A percentile compares a stretch with the other conserved stretches of the same genome.
Conservation (phyloP, 2,888 invertebrate species). For the Stenurella melanura region DNA sequence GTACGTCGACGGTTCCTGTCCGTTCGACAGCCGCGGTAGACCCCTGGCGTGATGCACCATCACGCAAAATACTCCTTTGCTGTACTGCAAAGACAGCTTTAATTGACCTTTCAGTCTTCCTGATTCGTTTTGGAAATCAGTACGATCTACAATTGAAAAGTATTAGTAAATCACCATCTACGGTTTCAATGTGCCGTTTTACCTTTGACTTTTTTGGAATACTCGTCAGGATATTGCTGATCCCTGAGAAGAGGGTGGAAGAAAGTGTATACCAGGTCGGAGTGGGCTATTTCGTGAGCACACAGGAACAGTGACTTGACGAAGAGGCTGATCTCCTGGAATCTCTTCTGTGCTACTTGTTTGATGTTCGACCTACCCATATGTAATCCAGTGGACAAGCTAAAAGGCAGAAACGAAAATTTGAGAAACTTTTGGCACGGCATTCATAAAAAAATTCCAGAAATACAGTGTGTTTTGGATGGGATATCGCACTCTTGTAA, state of each 20-base stretch:
- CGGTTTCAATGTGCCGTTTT: slow-evolving; percentile 27
- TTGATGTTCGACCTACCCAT: slow-evolving; percentile 96
- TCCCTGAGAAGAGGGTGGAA: slow-evolving; percentile 97
- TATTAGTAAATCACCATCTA: slow-evolving; percentile 8
- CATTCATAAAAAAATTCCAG: too few species aligned
- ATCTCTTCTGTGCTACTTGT: slow-evolving; percentile 95
- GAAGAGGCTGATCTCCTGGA: slow-evolving; percentile 91
- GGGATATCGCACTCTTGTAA: too few species aligned
- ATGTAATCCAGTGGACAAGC: slow-evolving; percentile 84
- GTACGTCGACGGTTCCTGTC: slow-evolving; percentile 91
- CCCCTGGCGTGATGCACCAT: slow-evolving; percentile 95
- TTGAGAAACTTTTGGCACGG: not conserved
- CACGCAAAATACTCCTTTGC: slow-evolving; percentile 83
- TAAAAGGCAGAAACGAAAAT: slow-evolving; percentile 66
- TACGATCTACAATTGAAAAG: slow-evolving; percentile 58
- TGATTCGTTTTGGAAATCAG: slow-evolving; percentile 63
- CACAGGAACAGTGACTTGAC: slow-evolving; percentile 89
- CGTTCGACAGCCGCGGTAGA: slow-evolving; percentile 85
- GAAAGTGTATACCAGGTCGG: slow-evolving; percentile 97
- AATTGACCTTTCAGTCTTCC: slow-evolving; percentile 81
- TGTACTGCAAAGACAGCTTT: slow-evolving; percentile 86
- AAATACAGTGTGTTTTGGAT: too few species aligned
- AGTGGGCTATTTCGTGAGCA: slow-evolving; percentile 95
- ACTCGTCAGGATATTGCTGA: slow-evolving; percentile 91
- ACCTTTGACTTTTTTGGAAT: slow-evolving; percentile 87